A percentile compares a stretch with the other conserved stretches of the same genome.
These are phyloP conservation scores for Psilanteris sp. DNA, from an alignment of 1,140 invertebrate genomes.

Conservation along the genomic window DNA sequence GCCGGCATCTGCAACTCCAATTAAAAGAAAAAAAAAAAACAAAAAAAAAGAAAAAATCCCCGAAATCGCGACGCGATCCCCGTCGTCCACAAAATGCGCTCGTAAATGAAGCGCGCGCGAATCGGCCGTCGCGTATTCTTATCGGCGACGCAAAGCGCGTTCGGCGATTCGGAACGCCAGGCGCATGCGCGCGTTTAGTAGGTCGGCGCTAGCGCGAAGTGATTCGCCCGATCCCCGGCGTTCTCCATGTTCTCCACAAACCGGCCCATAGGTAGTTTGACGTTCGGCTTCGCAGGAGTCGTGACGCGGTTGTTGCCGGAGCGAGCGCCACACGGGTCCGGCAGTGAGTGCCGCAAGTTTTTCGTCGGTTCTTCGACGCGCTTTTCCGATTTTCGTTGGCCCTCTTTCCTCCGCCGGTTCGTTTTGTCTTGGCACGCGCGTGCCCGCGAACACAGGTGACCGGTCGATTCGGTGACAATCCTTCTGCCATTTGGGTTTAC, in stretches of 20 bases:
- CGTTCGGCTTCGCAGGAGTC: constrained; percentile 41
- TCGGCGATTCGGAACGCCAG: constrained; percentile 20
- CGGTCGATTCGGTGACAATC: constrained; percentile 10
- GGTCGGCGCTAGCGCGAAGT: constrained; percentile 51
- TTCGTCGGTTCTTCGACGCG: background rate
- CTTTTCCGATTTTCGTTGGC: background rate
- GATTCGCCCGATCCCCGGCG: constrained; percentile 53
- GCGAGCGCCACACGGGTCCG: constrained; percentile 14
- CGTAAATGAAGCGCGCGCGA: constrained; percentile 36
- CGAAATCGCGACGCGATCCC: constrained; percentile 7
- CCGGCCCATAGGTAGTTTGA: constrained; percentile 53
- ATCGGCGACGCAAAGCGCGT: constrained; percentile 29
- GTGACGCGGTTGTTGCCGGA: constrained; percentile 19
- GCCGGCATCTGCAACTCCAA: too few species aligned
- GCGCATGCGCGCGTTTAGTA: constrained; percentile 57
- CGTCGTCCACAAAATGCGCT: constrained; percentile 7
- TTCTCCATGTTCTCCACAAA: constrained; percentile 58
- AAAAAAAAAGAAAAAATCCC: background rate
- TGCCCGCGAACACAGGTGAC: constrained; percentile 3
- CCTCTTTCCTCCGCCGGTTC: background rate
- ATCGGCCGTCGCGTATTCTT: constrained; percentile 22
- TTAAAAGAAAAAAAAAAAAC: too few species aligned
- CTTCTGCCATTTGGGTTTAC: constrained; percentile 3
- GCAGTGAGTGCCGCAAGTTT: constrained; percentile 23
- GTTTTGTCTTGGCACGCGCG: background rate